These are phyloP conservation scores for Drosophila rellima DNA, from an alignment of 2,888 invertebrate genomes.

Conservation along the genomic window DNA sequence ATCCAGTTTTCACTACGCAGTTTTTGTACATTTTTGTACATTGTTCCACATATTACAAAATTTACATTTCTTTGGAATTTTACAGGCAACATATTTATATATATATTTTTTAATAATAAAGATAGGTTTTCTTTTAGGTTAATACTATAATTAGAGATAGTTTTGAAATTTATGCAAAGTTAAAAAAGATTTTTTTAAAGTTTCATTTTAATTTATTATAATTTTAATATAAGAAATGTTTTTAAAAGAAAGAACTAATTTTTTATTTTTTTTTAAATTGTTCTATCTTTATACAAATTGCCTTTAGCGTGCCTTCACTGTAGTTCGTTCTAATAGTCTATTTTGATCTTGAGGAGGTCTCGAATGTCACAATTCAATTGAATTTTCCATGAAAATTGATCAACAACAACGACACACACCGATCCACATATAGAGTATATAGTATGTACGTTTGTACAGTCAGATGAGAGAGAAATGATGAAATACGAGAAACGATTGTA, in stretches of 20 bases:
- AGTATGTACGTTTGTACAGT: neutral
- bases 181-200: neutral
- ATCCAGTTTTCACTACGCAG: no score
- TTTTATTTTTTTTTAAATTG: neutral
- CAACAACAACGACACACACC: conserved; percentile 4
- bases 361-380: conserved; percentile 41
- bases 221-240: no score
- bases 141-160: no score
- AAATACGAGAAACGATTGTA: conserved; percentile 17
- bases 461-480: neutral
- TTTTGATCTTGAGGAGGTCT: conserved; percentile 9
- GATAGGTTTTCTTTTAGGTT: no score
- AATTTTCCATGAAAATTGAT: conserved; percentile 34
- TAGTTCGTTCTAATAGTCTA: neutral
- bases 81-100: no score
- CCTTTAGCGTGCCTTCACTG: conserved; percentile 8
- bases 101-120: no score
- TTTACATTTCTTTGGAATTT: no score
- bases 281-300: neutral
- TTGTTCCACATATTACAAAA: no score
- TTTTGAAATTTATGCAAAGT: no score
- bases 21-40: no score
- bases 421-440: neutral
- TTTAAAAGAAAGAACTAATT: neutral
- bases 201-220: no score